Percentiles rank a stretch among this genome's conserved stretches.
These are phyloP conservation scores for Hemitrygon akajei DNA, from an alignment of 2,797 vertebrate species.

Conservation along the genomic window DNA sequence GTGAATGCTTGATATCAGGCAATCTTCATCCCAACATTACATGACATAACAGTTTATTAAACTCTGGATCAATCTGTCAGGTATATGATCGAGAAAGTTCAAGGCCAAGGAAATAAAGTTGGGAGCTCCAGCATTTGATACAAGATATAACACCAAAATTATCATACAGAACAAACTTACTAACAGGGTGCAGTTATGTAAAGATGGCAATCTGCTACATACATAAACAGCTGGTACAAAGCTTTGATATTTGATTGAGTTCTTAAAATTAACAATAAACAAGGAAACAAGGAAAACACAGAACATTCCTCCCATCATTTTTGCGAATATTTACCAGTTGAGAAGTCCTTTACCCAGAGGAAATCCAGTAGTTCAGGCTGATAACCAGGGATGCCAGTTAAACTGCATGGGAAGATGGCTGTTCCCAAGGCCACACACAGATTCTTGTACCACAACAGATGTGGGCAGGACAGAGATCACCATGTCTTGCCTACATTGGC, in stretches of 20 bases:
- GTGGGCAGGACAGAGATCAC: too few species aligned
- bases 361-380: too few species aligned
- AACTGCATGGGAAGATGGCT: not conserved
- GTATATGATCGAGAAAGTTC: not conserved
- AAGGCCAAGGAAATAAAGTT: not conserved
- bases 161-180: not conserved
- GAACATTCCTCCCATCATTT: not conserved
- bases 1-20: not conserved
- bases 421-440: not conserved
- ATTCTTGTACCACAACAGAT: not conserved
- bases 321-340: not conserved
- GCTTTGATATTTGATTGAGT: not conserved
- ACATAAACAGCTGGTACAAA: not conserved
- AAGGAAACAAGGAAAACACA: not conserved
- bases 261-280: not conserved
- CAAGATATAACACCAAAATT: not conserved
- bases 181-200: not conserved
- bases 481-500: too few species aligned
- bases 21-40: not conserved
- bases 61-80: not conserved
- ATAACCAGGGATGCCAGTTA: too few species aligned
- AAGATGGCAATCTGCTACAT: not conserved
- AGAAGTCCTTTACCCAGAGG: not conserved
- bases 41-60: not conserved
- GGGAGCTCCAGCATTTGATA: not conserved